Percentiles rank a stretch among this genome's conserved stretches.
phyloP scores from a whole-genome alignment of 2,888 invertebrate species.

The Pammene aurita region DNA sequence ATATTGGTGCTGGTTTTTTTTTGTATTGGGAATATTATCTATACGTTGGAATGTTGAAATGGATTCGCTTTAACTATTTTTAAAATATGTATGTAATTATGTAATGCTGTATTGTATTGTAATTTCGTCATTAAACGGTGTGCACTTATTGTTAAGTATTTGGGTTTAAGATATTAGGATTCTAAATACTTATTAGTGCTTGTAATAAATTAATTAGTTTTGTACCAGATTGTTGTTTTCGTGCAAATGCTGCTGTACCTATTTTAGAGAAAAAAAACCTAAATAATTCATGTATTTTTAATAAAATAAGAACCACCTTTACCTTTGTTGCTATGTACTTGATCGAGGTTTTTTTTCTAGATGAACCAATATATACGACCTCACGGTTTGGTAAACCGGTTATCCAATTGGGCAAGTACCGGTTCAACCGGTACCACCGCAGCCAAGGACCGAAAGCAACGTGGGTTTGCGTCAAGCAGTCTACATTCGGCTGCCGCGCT shows the following conservation, averaged over 20 bases:
- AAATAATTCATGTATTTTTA: too few species aligned
- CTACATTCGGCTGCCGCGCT: slow-evolving; percentile 49
- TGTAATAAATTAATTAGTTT: neutral
- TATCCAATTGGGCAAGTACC: slow-evolving; percentile 48
- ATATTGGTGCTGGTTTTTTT: neutral
- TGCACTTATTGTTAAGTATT: neutral
- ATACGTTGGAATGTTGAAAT: neutral
- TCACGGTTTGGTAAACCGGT: slow-evolving; percentile 46
- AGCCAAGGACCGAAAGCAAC: slow-evolving; percentile 46
- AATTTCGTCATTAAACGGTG: too few species aligned
- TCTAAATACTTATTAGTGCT: neutral
- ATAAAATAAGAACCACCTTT: neutral
- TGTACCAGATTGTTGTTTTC: neutral
- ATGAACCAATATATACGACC: slow-evolving; percentile 19
- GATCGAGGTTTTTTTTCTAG: slow-evolving; percentile 3
- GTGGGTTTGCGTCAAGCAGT: slow-evolving; percentile 53
- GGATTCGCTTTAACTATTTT: too few species aligned
- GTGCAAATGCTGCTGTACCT: neutral
- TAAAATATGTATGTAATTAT: too few species aligned
- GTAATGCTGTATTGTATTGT: too few species aligned
- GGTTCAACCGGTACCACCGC: slow-evolving; percentile 51
- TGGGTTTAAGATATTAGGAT: neutral
- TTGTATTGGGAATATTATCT: neutral
- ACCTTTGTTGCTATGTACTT: neutral
- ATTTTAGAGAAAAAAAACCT: too few species aligned